A percentile compares a stretch with the other conserved stretches of the same genome.
Evolutionary conservation across 1,140 invertebrate genomes (phyloP).

Genomic region (Drosophila mojavensis): DNA sequence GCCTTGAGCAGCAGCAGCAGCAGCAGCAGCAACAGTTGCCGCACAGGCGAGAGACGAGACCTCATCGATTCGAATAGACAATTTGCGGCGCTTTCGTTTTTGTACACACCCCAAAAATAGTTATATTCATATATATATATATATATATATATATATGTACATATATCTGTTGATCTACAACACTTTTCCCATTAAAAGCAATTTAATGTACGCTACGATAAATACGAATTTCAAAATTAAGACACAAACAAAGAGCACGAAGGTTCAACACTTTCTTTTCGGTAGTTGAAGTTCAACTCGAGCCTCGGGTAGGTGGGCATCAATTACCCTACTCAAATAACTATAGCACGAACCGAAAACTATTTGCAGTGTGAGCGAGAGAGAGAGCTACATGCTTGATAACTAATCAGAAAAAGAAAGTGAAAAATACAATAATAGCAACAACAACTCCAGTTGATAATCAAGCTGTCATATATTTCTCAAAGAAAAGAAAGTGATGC

Average conservation of each 20-base stretch:
- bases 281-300: constrained; percentile 67
- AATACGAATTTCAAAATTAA: constrained; percentile 68
- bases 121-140: neutral
- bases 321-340: constrained; percentile 56
- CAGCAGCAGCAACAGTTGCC: neutral
- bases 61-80: constrained; percentile 43
- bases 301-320: constrained; percentile 55
- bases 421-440: constrained; percentile 54
- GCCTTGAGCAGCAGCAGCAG: neutral
- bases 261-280: constrained; percentile 78
- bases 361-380: neutral
- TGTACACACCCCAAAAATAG: constrained; percentile 28
- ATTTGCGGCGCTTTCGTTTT: constrained; percentile 73
- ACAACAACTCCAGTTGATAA: constrained; percentile 34
- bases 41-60: constrained; percentile 12
- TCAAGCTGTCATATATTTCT: constrained; percentile 15
- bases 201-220: constrained; percentile 72
- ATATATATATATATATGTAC: constrained; percentile 7
- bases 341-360: constrained; percentile 31
- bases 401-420: constrained; percentile 61
- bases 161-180: constrained; percentile 52
- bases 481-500: constrained; percentile 29
- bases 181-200: constrained; percentile 66
- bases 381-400: constrained; percentile 10
- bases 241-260: constrained; percentile 53